Evolutionary conservation across 2,797 vertebrate genomes (phyloP).

Genomic region (Stomatorhinus walkeri): DNA sequence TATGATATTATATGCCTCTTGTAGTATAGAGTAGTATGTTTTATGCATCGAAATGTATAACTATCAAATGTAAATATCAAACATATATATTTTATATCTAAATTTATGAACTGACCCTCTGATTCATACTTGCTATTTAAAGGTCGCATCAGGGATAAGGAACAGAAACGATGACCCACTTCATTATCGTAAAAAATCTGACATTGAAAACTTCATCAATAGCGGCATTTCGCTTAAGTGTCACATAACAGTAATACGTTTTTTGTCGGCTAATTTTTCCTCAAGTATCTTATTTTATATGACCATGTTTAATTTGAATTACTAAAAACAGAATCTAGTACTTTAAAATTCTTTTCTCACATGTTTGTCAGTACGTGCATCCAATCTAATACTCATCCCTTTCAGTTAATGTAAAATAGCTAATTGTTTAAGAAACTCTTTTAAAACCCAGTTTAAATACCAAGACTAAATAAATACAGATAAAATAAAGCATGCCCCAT

Average conservation of each 20-base stretch:
- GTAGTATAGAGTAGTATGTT: slow-evolving; percentile 13
- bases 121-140: background rate
- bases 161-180: background rate
- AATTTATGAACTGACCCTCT: background rate
- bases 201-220: background rate
- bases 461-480: background rate
- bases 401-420: background rate
- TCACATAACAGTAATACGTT: background rate
- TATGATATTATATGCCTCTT: slow-evolving; percentile 29
- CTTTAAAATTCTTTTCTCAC: background rate
- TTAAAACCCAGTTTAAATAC: background rate
- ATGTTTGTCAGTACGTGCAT: background rate
- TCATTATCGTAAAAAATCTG: background rate
- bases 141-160: background rate
- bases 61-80: background rate
- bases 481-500: background rate
- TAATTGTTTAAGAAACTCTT: background rate
- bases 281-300: background rate
- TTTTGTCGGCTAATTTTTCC: background rate
- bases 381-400: background rate
- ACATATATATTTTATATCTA: background rate
- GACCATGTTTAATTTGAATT: background rate
- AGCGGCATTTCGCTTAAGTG: background rate
- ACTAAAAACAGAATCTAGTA: background rate
- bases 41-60: background rate